Evolutionary conservation across 2,797 vertebrate species (phyloP).

Genomic region (Spea hammondii): DNA sequence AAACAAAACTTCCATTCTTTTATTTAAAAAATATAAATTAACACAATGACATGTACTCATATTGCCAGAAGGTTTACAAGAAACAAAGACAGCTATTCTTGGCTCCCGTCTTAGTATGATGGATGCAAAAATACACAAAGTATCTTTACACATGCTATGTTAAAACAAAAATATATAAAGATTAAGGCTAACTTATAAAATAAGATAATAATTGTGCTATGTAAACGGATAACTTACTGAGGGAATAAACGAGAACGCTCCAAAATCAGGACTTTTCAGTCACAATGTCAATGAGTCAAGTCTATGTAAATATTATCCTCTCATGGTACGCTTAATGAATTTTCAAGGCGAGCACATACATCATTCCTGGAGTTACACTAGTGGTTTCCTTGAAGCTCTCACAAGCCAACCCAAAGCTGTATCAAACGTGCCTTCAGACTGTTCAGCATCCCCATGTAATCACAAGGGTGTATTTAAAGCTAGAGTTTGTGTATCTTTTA

Average conservation of each 20-base stretch:
- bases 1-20: too few relatives aligned
- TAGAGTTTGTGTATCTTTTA: slow-evolving; percentile 58
- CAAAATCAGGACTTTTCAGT: slow-evolving; percentile 52
- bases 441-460: slow-evolving; percentile 47
- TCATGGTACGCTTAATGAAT: slow-evolving; percentile 50
- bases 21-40: too few relatives aligned
- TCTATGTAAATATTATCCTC: slow-evolving; percentile 51
- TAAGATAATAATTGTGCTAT: slow-evolving; percentile 7
- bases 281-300: slow-evolving; percentile 33
- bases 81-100: neutral
- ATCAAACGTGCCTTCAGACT: slow-evolving; percentile 45
- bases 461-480: slow-evolving; percentile 51
- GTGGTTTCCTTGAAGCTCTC: slow-evolving; percentile 33
- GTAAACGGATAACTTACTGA: slow-evolving; percentile 24
- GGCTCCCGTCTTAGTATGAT: slow-evolving; percentile 3
- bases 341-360: slow-evolving; percentile 55
- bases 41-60: too few relatives aligned
- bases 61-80: too few relatives aligned
- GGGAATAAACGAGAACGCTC: slow-evolving; percentile 49
- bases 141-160: neutral
- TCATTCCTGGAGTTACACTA: slow-evolving; percentile 47
- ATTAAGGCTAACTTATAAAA: slow-evolving; percentile 5
- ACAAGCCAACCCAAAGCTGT: slow-evolving; percentile 46
- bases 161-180: slow-evolving; percentile 8
- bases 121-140: slow-evolving; percentile 1